A percentile compares a stretch with the other conserved stretches of the same genome.
phyloP scores from a whole-genome alignment of 2,113 vertebrate species.

The Sebastes schlegelii region DNA sequence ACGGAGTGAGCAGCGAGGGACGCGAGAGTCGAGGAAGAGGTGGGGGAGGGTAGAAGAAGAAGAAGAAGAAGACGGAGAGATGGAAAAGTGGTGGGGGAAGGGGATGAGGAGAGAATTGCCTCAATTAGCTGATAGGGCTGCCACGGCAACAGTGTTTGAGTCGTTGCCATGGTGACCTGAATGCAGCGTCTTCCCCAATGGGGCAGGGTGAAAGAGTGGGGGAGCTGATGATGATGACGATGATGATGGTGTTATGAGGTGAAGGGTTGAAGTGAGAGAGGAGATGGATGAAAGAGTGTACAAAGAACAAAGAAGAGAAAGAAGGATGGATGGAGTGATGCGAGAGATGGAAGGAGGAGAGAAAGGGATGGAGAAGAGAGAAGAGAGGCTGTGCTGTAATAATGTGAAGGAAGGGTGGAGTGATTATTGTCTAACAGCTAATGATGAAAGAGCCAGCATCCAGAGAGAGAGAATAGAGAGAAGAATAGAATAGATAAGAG shows the following conservation, averaged over 20 bases:
- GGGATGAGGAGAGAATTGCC: conserved; percentile 70
- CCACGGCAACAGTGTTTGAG: conserved; percentile 70
- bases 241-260: conserved; percentile 10
- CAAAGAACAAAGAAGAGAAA: conserved; percentile 7
- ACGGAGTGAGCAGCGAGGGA: background rate
- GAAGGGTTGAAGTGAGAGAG: conserved; percentile 19
- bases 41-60: conserved; percentile 19
- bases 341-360: background rate
- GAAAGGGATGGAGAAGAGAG: background rate
- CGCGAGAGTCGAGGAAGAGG: background rate
- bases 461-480: background rate
- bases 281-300: background rate
- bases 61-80: conserved; percentile 35
- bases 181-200: conserved; percentile 27
- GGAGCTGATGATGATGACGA: conserved; percentile 31
- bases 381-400: background rate
- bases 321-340: background rate
- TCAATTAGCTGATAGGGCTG: conserved; percentile 80
- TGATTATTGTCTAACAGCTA: conserved; percentile 48
- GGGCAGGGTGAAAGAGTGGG: background rate
- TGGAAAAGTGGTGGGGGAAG: conserved; percentile 12
- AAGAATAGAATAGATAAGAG: conserved; percentile 2
- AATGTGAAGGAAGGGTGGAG: conserved; percentile 12
- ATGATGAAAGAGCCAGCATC: conserved; percentile 25
- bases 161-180: conserved; percentile 64